Conservation (phyloP, 1,140 invertebrate genomes). For the Rhopalosiphum maidis region DNA sequence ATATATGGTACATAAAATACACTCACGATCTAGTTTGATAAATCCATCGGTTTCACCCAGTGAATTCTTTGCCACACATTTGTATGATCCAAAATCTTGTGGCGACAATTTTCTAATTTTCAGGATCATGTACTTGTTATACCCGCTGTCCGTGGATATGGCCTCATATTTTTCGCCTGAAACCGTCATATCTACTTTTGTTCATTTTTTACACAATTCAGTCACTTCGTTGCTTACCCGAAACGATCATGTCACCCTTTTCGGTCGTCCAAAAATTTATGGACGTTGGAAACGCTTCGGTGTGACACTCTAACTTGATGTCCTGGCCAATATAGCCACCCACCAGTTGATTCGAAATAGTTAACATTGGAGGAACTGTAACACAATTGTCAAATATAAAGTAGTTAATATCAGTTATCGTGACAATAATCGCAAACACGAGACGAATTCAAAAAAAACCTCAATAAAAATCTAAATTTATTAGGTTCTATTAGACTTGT, state of each 20-base stretch:
- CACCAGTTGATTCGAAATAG: constrained; percentile 85
- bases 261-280: constrained; percentile 90
- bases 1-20: not conserved
- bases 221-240: constrained; percentile 70
- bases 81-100: constrained; percentile 85
- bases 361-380: constrained; percentile 84
- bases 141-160: constrained; percentile 77
- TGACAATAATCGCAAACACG: not conserved
- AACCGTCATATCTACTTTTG: constrained; percentile 62
- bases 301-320: constrained; percentile 82
- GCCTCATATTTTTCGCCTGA: constrained; percentile 87
- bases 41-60: constrained; percentile 90
- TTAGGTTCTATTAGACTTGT: not conserved
- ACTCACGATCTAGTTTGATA: constrained; percentile 89
- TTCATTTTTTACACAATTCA: constrained; percentile 49
- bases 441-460: not conserved
- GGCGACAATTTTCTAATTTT: constrained; percentile 80
- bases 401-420: not conserved
- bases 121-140: constrained; percentile 87
- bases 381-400: not conserved
- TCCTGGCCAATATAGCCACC: constrained; percentile 83
- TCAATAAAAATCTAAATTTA: not conserved
- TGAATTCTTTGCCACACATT: constrained; percentile 93
- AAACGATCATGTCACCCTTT: constrained; percentile 85
- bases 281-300: constrained; percentile 85